Base-by-base conservation (phyloP, 2,113 vertebrate genomes). In the Henicopernis longicauda region DNA sequence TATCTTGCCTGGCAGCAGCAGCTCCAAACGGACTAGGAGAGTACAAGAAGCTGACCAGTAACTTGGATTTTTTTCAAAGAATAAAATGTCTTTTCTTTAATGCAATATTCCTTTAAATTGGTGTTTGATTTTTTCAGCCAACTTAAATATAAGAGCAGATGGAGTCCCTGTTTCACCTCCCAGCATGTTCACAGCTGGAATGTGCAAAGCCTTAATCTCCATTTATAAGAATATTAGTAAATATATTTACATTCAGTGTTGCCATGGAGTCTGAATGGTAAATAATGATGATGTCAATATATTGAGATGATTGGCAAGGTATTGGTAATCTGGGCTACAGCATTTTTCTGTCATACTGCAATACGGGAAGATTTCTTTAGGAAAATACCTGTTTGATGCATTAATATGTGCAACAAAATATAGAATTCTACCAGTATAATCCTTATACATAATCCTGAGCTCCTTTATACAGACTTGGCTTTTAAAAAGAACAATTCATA, bases 171-270 rank as follows among this genome's bases (percentile, higher is more conserved):
- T 52, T 93, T 94, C 40, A 90, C 84, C 21, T 77, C 81, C 45
- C 62, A 87, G 74, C 47, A 20, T 36, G 49, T 79, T 95, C 11
- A 3, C 96, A 95, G 90, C 84, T 95, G 95, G 74, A 95, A 89
- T 93, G 59, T 84, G 45, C 85, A 91, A 82, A 89, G 45, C 38
- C 22, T 82, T 86, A 76, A 80, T 95, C 91, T 80, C 77, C 16
- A 11, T 94, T 94, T 86, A 47, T 76, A 94, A 85, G 47, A 79
- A 74, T 71, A 74, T 90, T 82, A 69, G 23, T 78, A 90, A 87
- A 89, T 69, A 55, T 65, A 65, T 93, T 97, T 93, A 81, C 62
- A 65, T 91, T 91, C 69, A n/a, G n/a, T 19, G 62, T 95, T 90
- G 72, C 85, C 72, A 57, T 70, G 89, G 84, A 90, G 32, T 52